phyloP scores from a whole-genome alignment of 2,797 vertebrate genomes.

The Myoxocephalus aenaeus region DNA sequence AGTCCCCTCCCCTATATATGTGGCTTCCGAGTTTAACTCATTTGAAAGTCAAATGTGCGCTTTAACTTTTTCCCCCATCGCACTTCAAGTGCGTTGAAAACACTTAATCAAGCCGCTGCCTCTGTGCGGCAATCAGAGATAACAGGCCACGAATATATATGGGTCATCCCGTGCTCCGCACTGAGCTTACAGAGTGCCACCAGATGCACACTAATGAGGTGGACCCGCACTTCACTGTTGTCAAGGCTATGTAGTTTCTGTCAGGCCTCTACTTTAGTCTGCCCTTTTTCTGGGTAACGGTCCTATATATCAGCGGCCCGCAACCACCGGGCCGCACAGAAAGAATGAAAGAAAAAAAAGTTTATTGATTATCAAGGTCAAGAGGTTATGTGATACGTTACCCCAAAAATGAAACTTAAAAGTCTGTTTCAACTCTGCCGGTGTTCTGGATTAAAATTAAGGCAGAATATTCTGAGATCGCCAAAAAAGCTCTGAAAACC shows the following conservation, averaged over 20 bases:
- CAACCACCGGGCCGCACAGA: no score
- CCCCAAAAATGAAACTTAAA: no score
- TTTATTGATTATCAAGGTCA: no score
- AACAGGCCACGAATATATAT: constrained; percentile 70
- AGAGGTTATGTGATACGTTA: no score
- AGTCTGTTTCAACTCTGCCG: no score
- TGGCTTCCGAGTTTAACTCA: constrained; percentile 78
- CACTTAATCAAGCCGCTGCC: constrained; percentile 75
- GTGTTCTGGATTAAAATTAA: no score
- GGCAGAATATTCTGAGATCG: no score
- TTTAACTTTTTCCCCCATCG: constrained; percentile 58
- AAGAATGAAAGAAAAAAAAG: no score
- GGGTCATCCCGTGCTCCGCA: constrained; percentile 66
- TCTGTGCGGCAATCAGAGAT: constrained; percentile 76
- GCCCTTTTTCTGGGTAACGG: neutral
- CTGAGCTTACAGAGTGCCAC: constrained; percentile 46
- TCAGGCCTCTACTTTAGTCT: constrained; percentile 6
- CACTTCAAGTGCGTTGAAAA: constrained; percentile 67
- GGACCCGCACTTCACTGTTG: constrained; percentile 34
- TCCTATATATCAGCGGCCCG: neutral
- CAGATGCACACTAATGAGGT: constrained; percentile 59
- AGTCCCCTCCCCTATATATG: constrained; percentile 45
- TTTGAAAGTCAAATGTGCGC: constrained; percentile 82
- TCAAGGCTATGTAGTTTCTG: constrained; percentile 29
- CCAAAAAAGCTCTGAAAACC: no score